Evolutionary conservation across 1,140 invertebrate species (phyloP).

Genomic region (Holotrichia oblita): DNA sequence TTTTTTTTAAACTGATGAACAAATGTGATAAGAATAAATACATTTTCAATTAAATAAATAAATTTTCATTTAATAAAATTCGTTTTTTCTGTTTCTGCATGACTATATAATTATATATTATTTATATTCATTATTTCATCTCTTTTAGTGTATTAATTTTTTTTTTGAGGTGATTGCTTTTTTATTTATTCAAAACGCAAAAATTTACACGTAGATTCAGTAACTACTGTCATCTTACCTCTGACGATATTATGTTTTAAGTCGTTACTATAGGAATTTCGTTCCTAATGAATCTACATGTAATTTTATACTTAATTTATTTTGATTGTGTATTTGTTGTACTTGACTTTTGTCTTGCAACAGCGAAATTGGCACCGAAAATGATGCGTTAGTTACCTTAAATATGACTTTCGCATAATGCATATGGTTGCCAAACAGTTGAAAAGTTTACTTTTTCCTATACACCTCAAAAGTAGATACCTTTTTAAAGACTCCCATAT

Average conservation of each 20-base stretch:
- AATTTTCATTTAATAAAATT: constrained; percentile 14
- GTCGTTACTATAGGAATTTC: background rate
- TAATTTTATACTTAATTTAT: constrained; percentile 16
- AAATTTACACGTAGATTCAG: constrained; percentile 15
- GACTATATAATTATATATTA: background rate
- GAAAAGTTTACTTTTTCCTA: constrained; percentile 16
- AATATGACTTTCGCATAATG: constrained; percentile 2
- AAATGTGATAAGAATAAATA: constrained; percentile 27
- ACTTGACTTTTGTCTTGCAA: constrained; percentile 51
- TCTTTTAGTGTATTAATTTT: constrained; percentile 26
- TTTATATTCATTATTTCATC: constrained; percentile 31
- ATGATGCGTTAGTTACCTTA: constrained; percentile 1
- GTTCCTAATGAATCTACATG: background rate
- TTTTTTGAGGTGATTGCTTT: constrained; percentile 35
- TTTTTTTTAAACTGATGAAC: constrained; percentile 16
- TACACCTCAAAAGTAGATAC: constrained; percentile 28
- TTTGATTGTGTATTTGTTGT: constrained; percentile 39
- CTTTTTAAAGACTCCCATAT: constrained; percentile 17
- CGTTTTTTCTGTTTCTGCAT: constrained; percentile 33
- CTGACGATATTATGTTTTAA: background rate
- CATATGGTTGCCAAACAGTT: constrained; percentile 20
- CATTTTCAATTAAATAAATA: background rate
- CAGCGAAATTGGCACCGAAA: constrained; percentile 45
- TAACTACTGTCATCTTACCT: background rate
- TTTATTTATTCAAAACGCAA: background rate